Base-by-base conservation (phyloP, 1,140 invertebrate species). In the Atopsyche davidsoni region DNA sequence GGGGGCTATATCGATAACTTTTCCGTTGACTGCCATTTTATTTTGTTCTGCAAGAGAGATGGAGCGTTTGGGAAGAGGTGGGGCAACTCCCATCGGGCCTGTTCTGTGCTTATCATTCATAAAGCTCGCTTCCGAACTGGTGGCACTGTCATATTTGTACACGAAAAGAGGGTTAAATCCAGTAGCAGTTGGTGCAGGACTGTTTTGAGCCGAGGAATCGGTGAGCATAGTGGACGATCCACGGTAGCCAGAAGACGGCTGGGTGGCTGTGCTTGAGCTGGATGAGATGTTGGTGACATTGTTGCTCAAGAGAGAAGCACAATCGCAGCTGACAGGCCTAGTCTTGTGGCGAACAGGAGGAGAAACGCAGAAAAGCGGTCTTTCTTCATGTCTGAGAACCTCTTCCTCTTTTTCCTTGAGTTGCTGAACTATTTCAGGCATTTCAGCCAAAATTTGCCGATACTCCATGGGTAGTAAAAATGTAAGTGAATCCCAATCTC, bases 401-500 rank as follows among this genome's bases (percentile, higher is more conserved):
- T 60, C 53, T 22, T 57, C 59, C 56, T 73, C 70, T 59, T 64
- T 75, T 51, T 73, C 70, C 63, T 79, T 80, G 14, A 82, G 65
- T 58, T 82, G 75, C 57, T 77, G 74, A 28, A 79, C 76, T 21
- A 86, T 61, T 73, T 89, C 85, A 9, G 86, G 86, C 57, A 89
- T 77, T 65, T 89, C 85, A 44, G 85, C 77, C 43, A 90, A 62
- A 36, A 87, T 76, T 55, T 81, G 75, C 47, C 78, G 78, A 62
- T 89, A 90, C 64, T 95, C 89, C 42, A 75, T 72, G 0, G 91
- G 92, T 31, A 96, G 64, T 14, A 96, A 72, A 42, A 93, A 85
- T 50, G 86, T 89, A 24, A 96, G 70, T 1, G 89, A 93, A 62
- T 92, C 87, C 91, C 91, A 95, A 63, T 96, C 92, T 60, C 82